Conservation (phyloP, 2,797 vertebrate genomes). For the Helostoma temminkii region DNA sequence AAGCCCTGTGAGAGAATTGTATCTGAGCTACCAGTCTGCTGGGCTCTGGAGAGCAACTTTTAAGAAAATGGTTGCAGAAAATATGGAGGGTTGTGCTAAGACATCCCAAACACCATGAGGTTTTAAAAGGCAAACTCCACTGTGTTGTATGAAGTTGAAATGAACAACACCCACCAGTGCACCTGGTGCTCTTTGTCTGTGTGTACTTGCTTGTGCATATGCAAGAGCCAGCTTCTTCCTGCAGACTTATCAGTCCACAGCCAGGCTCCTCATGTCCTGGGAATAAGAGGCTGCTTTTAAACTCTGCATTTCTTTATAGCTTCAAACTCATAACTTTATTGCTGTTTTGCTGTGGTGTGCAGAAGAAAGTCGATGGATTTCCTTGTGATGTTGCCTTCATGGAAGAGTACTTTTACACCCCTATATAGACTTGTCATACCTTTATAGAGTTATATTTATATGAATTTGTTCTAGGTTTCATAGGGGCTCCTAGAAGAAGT, state of each 20-base stretch:
- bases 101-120: slow-evolving; percentile 54
- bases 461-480: slow-evolving; percentile 52
- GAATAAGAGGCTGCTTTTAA: slow-evolving; percentile 67
- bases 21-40: slow-evolving; percentile 45
- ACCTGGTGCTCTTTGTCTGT: slow-evolving; percentile 22
- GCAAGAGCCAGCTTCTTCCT: slow-evolving; percentile 33
- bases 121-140: slow-evolving; percentile 52
- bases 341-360: slow-evolving; percentile 66
- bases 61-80: slow-evolving; percentile 49
- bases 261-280: slow-evolving; percentile 66
- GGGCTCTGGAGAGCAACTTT: slow-evolving; percentile 51
- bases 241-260: slow-evolving; percentile 68
- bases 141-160: slow-evolving; percentile 33
- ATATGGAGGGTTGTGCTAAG: slow-evolving; percentile 48
- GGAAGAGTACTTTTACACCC: slow-evolving; percentile 45
- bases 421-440: slow-evolving; percentile 43
- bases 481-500: slow-evolving; percentile 23
- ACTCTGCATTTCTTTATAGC: slow-evolving; percentile 65
- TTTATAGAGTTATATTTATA: slow-evolving; percentile 53
- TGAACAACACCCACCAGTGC: slow-evolving; percentile 44
- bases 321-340: slow-evolving; percentile 68
- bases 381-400: slow-evolving; percentile 53
- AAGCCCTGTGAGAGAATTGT: slow-evolving; percentile 37
- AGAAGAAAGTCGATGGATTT: slow-evolving; percentile 57
- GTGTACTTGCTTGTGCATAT: slow-evolving; percentile 18